Percentiles rank a stretch among this genome's conserved stretches.
Conservation (phyloP, 2,797 vertebrate genomes). For the Perodicticus potto region DNA sequence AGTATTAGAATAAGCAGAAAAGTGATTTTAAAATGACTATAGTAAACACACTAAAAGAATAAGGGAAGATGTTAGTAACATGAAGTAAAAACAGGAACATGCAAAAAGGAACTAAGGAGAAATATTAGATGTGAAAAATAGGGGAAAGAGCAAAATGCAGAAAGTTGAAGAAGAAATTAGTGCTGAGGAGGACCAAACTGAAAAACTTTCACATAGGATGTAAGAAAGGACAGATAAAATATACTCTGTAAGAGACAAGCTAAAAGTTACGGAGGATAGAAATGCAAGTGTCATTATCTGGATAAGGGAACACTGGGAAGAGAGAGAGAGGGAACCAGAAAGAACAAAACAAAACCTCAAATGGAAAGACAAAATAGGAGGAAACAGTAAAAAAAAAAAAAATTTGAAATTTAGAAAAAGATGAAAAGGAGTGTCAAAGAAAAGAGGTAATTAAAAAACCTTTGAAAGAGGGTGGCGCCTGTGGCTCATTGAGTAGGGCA, state of each 20-base stretch:
- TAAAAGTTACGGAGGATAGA: not conserved
- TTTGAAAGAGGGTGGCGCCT: too few species aligned
- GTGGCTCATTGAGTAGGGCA: too few species aligned
- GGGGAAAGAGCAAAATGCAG: not conserved
- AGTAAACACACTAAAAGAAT: not conserved
- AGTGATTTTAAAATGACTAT: not conserved
- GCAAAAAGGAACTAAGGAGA: not conserved
- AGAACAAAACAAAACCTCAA: not conserved
- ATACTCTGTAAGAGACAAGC: not conserved
- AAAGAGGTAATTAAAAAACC: not conserved
- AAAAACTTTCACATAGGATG: not conserved
- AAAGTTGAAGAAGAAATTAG: not conserved
- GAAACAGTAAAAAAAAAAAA: not conserved
- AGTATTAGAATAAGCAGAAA: not conserved
- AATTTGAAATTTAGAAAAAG: slow-evolving; percentile 6
- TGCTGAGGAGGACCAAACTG: not conserved
- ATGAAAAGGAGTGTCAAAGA: not conserved
- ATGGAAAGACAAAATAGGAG: not conserved
- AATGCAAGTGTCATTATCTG: not conserved
- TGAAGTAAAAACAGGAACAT: not conserved
- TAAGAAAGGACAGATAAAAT: not conserved
- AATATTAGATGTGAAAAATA: not conserved
- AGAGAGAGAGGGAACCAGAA: not conserved
- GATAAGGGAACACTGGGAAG: not conserved
- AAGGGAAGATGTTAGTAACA: not conserved